Base-by-base conservation (phyloP, 2,888 invertebrate genomes). In the Heteromurus nitidus region DNA sequence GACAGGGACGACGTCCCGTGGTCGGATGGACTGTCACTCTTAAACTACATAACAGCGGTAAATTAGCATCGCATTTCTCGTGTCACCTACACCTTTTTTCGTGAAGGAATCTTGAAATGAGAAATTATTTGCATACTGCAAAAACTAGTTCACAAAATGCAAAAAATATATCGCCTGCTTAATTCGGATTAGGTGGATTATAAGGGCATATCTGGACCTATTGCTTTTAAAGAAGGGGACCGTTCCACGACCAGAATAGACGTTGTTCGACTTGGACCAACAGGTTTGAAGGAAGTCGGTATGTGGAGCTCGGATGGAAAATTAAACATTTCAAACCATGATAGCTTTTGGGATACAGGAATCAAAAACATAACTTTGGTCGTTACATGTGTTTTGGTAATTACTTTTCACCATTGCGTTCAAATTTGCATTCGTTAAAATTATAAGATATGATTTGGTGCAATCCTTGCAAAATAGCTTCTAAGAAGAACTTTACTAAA, bases 161-260 rank as follows among this genome's bases (percentile, higher is more conserved):
- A n/a, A n/a, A n/a, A n/a, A n/a, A n/a, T n/a, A n/a, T n/a, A n/a
- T n/a, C n/a, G n/a, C n/a, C n/a, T n/a, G n/a, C n/a, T n/a, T n/a
- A n/a, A n/a, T n/a, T n/a, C n/a, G n/a, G n/a, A n/a, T n/a, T n/a
- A 96, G 96, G 93, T 93, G 31, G 93, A 93, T 88, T 92, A 95
- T 55, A 94, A 94, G 87, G 97, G 97, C 0, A 90, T 97, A 60
- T 96, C 97, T 0, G 98, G 98, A 0, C 94, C 93, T 42, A 93
- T 97, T 67, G 93, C 95, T 85, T 97, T 97, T 90, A 93, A 93
- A 87, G 94, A 95, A 88, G 97, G 97, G 0, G 92, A 93, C 83
- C 91, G 98, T 42, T 93, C 93, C 44, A 94, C 95, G 88, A 95
- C 97, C 89, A 94, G 94, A 88, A 91, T 98, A 72, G 96, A 97